Evolutionary conservation across 2,797 vertebrate species (phyloP).

Genomic region (Podargus strigoides): DNA sequence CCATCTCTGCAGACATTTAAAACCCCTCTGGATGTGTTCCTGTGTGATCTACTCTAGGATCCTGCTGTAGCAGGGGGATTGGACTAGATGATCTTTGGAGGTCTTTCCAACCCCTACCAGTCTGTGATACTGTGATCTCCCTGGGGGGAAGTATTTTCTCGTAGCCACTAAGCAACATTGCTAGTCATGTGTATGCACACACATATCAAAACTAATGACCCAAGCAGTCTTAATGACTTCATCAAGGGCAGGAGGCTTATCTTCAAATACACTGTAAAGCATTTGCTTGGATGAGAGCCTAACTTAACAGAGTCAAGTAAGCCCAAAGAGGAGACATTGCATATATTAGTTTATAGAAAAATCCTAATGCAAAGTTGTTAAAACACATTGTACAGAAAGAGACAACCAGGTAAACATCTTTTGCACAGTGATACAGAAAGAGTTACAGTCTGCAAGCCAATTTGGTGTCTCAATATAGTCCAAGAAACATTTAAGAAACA

Average conservation of each 20-base stretch:
- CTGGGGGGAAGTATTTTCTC: not conserved
- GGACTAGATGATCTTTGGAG: too few relatives aligned
- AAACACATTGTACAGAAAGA: not conserved
- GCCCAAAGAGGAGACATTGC: not conserved
- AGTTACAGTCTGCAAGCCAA: not conserved
- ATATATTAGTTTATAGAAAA: not conserved
- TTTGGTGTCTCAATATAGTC: not conserved
- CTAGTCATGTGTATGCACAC: not conserved
- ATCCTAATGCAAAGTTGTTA: not conserved
- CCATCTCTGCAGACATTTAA: too few relatives aligned
- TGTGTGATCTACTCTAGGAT: too few relatives aligned
- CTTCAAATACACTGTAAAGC: not conserved
- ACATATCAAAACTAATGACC: not conserved
- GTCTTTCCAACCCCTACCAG: too few relatives aligned
- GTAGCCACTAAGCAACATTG: not conserved
- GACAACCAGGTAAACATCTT: not conserved
- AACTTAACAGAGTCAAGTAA: not conserved
- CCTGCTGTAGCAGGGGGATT: too few relatives aligned
- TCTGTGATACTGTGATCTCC: too few relatives aligned
- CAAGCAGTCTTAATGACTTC: not conserved
- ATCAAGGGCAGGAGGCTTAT: not conserved
- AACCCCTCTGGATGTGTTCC: too few relatives aligned
- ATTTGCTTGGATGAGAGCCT: not conserved
- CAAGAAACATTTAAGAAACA: constrained; percentile 1
- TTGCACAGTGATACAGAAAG: not conserved